Base-by-base conservation (phyloP, 2,888 invertebrate species). In the Octonoba sinensis region DNA sequence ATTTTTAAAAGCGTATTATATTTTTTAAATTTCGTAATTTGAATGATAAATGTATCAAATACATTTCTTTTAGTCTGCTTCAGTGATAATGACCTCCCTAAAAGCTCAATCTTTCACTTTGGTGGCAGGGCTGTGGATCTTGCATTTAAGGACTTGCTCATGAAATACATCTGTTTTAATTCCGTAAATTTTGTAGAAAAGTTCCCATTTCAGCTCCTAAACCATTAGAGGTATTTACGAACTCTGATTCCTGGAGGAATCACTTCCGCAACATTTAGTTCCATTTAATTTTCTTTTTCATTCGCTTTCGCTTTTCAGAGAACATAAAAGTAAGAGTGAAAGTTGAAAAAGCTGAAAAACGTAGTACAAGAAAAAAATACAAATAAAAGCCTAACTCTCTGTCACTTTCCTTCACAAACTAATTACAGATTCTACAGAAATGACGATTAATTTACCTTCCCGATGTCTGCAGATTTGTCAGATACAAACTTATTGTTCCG, bases 401-500 rank as follows among this genome's bases (percentile, higher is more conserved):
- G 64, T 44, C 64, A 44, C 11, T 36, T 36, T n/a, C 15, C 15
- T 64, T 36, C 64, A 11, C 64, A 64, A 64, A 64, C 27, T 64
- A 64, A 44, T 64, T 64, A 64, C 13, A 64, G 64, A 64, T 51
- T 22, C 49, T 67, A 20, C 51, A 24, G 67, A 67, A 67, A 27
- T 67, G 51, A 51, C 24, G n/a, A 51, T 16, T 67, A 67, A 67
- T 67, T 67, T 47, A 44, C 36, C 24, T 15, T 51, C 15, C 27
- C 27, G 49, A 36, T 36, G 36, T 36, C 36, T 36, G 36, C 36
- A 36, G 67, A n/a, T 47, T 67, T 67, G 22, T 67, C 27, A n/a
- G 49, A 65, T 65, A 3, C 46, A 24, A 65, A 51, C 67, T 44
- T 46, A 64, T 46, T 64, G 67, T n/a, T 27, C 51, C 49, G n/a